A percentile compares a stretch with the other conserved stretches of the same genome.
phyloP scores from a whole-genome alignment of 37 sponge, comb jelly and placozoan genomes.

The Beroe forskalii region DNA sequence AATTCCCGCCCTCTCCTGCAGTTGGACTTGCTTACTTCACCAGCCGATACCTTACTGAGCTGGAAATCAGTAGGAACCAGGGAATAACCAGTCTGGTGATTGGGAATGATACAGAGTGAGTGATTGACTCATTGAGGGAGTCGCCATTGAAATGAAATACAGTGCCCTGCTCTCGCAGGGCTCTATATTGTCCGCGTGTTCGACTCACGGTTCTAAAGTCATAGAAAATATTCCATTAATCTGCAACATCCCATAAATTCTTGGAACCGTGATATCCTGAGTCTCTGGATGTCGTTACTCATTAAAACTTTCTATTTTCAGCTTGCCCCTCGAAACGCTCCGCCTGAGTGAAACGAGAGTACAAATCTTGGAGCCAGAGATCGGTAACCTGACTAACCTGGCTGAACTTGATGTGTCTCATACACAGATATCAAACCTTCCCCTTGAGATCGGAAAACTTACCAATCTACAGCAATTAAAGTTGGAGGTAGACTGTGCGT shows the following conservation, averaged over 20 bases:
- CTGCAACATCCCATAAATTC: too few relatives aligned
- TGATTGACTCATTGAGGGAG: too few relatives aligned
- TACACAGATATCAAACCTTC: constrained; percentile 64
- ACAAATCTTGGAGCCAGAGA: not conserved
- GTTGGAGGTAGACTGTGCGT: constrained; percentile 37
- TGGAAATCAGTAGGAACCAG: constrained; percentile 14
- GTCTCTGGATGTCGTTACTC: too few relatives aligned
- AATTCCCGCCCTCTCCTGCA: too few relatives aligned
- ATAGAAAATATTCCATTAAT: too few relatives aligned
- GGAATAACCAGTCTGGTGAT: not conserved
- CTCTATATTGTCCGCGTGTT: too few relatives aligned
- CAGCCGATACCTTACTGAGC: not conserved
- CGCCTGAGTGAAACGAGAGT: not conserved
- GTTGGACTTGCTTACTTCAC: not conserved
- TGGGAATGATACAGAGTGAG: not conserved
- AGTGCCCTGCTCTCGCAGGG: too few relatives aligned
- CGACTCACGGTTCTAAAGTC: too few relatives aligned
- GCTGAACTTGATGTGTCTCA: not conserved
- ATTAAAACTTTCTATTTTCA: not conserved
- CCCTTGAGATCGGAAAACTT: constrained; percentile 78
- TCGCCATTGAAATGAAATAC: too few relatives aligned
- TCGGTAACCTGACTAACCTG: not conserved
- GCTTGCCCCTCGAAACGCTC: constrained; percentile 1
- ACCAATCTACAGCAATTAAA: constrained; percentile 70
- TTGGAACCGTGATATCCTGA: too few relatives aligned